Base-by-base conservation (phyloP, 2,888 invertebrate genomes). In the Torymus tubicola region DNA sequence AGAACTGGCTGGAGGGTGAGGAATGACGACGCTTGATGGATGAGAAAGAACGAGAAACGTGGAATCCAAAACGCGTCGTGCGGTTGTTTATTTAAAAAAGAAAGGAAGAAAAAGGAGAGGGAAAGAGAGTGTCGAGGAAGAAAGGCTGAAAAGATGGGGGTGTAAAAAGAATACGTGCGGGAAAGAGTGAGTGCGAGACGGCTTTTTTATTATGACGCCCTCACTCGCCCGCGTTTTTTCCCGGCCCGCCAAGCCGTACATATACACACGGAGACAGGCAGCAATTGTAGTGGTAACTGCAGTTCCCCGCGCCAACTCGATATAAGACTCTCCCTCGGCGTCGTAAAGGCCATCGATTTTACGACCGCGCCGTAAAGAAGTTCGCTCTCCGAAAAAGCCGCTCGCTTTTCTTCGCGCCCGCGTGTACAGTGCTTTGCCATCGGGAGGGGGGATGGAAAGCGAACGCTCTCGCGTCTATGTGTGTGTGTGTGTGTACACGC, bases 271-370 rank as follows among this genome's bases (percentile, higher is more conserved):
- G 16, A 63, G 42, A 21, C 14, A 58, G 11, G 60, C 12, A 21
- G 67, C 80, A 58, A 81, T 77, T 72, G 77, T 81, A 76, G 65
- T 5, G 78, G 67, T 65, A 78, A 78, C 72, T 78, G 72, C 72
- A 67, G 70, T 80, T 70, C 16, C 73, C 77, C 60, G 53, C 63
- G 60, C 50, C 70, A 70, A 75, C 73, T 81, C 67, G 67, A 70
- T 74, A 65, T 74, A 75, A 60, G 78, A 75, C 67, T 42, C 50
- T 8, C 42, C 42, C 42, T 42, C 42, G 42, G 8, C 42, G 42
- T 77, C 77, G 77, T 81, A 81, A 77, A 78, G 57, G 24, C 73
- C 67, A 81, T 81, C 81, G 78, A 81, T 81, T 81, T 81, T 81
- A 81, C 81, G 60, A 71, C 63, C 31, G n/a, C 31, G 21, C 78